Base-by-base conservation (phyloP, 2,113 vertebrate genomes). In the Istiophorus platypterus region DNA sequence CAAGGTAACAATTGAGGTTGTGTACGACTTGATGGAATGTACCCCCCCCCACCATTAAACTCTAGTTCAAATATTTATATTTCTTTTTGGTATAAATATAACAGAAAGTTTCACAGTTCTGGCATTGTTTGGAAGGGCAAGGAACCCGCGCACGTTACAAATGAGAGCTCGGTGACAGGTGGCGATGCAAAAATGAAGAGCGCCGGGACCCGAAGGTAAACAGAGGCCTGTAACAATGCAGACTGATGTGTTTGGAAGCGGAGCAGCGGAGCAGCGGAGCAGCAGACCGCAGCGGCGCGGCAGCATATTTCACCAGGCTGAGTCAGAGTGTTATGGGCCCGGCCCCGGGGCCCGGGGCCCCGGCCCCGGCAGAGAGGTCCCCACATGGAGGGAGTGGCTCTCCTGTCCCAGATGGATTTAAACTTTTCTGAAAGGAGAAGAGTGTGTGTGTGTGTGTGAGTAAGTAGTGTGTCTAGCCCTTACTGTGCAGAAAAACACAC, bases 41-140 rank as follows among this genome's bases (percentile, higher is more conserved):
- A 79, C 76, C 85, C n/a, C 58, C 58, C 42, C 22, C 22, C 73
- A 73, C 77, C 89, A 93, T 93, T 92, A 92, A 92, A 88, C 74
- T 68, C 87, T 89, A 81, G 70, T 88, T 95, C 93, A 94, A 94
- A 95, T 95, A 95, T 95, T 96, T 96, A 95, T 76, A 89, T 92
- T 94, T 92, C 90, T 90, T 91, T 92, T 88, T 78, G 91, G 91
- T 90, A 81, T 91, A 94, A 94, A 93, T 92, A 92, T 92, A 94
- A 93, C 92, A 95, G 88, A 93, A 82, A 88, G 88, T 92, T 92
- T 88, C 82, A 85, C 72, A 90, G 88, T 88, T 92, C 85, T 91
- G 91, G 87, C 87, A 87, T 91, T 93, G 90, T 94, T 94, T 93
- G 90, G 91, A 89, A 85, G 90, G 87, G 41, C 80, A 41, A 88